phyloP scores from a whole-genome alignment of 1,140 invertebrate species.

The Drosophila bipectinata region DNA sequence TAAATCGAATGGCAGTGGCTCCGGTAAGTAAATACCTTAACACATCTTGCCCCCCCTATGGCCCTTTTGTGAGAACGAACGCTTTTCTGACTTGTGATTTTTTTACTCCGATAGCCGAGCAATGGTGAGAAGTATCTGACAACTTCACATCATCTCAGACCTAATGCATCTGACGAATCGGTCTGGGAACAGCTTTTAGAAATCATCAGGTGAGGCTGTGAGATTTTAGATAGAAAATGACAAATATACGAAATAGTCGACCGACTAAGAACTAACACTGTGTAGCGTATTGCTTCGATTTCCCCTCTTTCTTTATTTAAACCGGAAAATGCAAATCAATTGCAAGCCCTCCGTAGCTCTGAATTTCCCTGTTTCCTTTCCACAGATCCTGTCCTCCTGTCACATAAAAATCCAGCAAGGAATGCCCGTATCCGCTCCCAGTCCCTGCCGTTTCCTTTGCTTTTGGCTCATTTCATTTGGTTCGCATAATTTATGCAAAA shows the following conservation, averaged over 20 bases:
- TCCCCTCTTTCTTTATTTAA: background rate
- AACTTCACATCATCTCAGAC: slow-evolving; percentile 10
- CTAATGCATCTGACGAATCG: slow-evolving; percentile 30
- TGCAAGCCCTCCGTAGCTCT: slow-evolving; percentile 25
- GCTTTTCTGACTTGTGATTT: slow-evolving; percentile 71
- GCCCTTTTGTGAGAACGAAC: slow-evolving; percentile 32
- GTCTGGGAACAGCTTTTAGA: slow-evolving; percentile 27
- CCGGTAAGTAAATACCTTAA: slow-evolving; percentile 69
- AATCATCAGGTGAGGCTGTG: slow-evolving; percentile 19
- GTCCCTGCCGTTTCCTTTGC: slow-evolving; percentile 20
- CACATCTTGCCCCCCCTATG: slow-evolving; percentile 18
- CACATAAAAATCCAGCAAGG: slow-evolving; percentile 49
- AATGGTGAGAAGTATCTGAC: slow-evolving; percentile 31
- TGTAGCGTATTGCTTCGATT: background rate
- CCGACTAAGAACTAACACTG: too few species aligned
- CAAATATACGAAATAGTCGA: too few species aligned
- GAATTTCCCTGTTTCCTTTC: slow-evolving; percentile 9
- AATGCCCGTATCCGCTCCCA: slow-evolving; percentile 61
- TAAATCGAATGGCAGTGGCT: slow-evolving; percentile 71
- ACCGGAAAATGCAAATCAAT: slow-evolving; percentile 68
- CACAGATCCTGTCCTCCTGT: slow-evolving; percentile 63
- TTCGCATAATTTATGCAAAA: slow-evolving; percentile 74
- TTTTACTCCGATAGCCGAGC: slow-evolving; percentile 31
- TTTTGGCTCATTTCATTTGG: slow-evolving; percentile 62
- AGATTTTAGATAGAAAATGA: slow-evolving; percentile 11